Evolutionary conservation across 2,113 vertebrate species (phyloP).

Genomic region (Melozone crissalis): DNA sequence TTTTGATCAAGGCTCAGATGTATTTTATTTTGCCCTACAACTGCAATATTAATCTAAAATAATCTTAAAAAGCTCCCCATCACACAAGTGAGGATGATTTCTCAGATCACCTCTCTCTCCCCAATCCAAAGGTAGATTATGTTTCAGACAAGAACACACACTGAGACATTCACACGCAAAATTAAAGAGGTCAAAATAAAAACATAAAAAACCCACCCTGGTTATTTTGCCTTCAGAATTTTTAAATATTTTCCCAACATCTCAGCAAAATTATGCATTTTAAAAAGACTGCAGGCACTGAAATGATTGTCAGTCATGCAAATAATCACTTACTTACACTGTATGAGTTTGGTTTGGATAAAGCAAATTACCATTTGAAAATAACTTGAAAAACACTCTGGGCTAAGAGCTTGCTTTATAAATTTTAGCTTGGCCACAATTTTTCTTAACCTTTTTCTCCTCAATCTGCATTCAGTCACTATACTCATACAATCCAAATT

Average conservation of each 20-base stretch:
- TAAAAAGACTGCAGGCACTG: constrained; percentile 88
- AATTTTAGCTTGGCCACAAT: constrained; percentile 82
- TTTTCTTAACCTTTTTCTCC: constrained; percentile 77
- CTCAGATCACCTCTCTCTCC: background rate
- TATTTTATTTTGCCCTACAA: constrained; percentile 1
- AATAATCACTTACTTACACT: constrained; percentile 99
- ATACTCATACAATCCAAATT: constrained; percentile 39
- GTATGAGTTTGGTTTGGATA: constrained; percentile 91
- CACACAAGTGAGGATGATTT: background rate
- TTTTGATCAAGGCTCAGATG: background rate
- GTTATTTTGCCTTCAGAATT: constrained; percentile 79
- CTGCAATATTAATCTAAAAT: background rate
- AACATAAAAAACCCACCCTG: constrained; percentile 60
- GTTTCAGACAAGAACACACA: background rate
- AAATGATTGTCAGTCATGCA: constrained; percentile 96
- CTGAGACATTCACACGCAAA: constrained; percentile 57
- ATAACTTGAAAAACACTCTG: constrained; percentile 93
- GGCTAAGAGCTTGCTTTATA: constrained; percentile 87
- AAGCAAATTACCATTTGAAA: constrained; percentile 98
- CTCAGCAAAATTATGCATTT: constrained; percentile 90
- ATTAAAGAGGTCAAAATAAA: constrained; percentile 79
- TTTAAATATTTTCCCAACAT: constrained; percentile 82
- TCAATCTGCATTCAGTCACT: constrained; percentile 63
- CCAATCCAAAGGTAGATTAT: background rate
- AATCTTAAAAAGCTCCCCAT: background rate